Base-by-base conservation (phyloP, 1,140 invertebrate species). In the Ylistrum balloti region DNA sequence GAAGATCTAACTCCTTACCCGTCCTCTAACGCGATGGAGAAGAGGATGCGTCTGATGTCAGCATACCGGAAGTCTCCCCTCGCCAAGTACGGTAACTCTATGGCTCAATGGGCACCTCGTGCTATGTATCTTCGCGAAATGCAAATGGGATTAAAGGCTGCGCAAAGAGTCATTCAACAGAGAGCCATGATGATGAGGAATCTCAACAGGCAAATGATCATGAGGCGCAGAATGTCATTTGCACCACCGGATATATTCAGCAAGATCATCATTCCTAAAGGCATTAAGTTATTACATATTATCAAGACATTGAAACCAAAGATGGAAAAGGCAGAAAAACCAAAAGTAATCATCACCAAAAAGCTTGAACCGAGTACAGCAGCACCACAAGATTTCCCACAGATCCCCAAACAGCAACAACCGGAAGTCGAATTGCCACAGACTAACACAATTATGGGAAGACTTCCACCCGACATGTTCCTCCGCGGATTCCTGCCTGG, bases 1-100 rank as follows among this genome's bases (percentile, higher is more conserved):
- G 88, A 91, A 33, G 48, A 88, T 32, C 56, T 91, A 3, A 33
- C 88, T 35, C 85, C 89, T 88, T 91, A 91, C 86, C 90, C 90
- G 13, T 86, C 90, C 17, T 91, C 90, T 11, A 89, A 91, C 15
- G 88, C 56, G n/a, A 74, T 74, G 56, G n/a, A 74, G 5, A 74
- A 74, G 1, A 74, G 56, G 22, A 28, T 74, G n/a, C 56, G 56
- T 28, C 7, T 74, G 56, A 74, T 74, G 56, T 74, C 56, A 0
- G 28, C 56, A n/a, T 74, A 28, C 56, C 56, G 56, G 56, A 74
- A 74, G 56, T 74, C 56, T 28, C 56, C 56, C 5, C 56, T 74
- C n/a, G 56, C 56, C n/a, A 74, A 74, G 56, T 74, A 17, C 56
- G 56, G 56, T 17, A 74, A 74, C 22, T 74, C 56, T n/a, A 74